Percentiles rank a stretch among this genome's conserved stretches.
Evolutionary conservation across 2,888 invertebrate species (phyloP).

Genomic region (Labia minor): DNA sequence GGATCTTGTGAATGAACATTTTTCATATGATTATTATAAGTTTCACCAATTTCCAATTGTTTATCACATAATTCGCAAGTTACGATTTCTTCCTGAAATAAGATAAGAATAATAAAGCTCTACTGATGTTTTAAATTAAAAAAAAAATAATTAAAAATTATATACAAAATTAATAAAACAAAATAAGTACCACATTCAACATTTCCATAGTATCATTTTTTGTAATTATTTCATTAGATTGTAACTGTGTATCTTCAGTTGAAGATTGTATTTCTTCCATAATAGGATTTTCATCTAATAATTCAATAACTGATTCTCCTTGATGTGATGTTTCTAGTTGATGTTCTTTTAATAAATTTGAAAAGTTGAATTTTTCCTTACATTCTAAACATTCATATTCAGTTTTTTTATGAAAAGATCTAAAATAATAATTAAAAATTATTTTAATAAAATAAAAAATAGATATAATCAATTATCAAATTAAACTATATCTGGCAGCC

Average conservation of each 20-base stretch:
- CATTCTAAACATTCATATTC: conserved; percentile 49
- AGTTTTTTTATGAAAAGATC: conserved; percentile 47
- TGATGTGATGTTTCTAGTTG: conserved; percentile 44
- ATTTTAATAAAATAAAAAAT: not conserved
- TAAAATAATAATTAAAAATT: conserved; percentile 24
- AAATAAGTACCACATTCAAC: not conserved
- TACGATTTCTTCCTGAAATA: too few relatives aligned
- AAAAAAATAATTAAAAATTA: too few relatives aligned
- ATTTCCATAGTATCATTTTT: not conserved
- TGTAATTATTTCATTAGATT: too few relatives aligned
- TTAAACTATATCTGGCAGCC: too few relatives aligned
- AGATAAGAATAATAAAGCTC: too few relatives aligned
- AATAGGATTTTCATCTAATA: not conserved
- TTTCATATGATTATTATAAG: conserved; percentile 31
- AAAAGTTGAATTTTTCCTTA: conserved; percentile 39
- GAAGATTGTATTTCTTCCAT: conserved; percentile 17
- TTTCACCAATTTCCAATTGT: not conserved
- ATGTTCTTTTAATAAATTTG: conserved; percentile 45
- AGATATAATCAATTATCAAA: conserved; percentile 15
- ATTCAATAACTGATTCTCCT: conserved; percentile 36
- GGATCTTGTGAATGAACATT: conserved; percentile 47
- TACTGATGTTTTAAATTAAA: too few relatives aligned
- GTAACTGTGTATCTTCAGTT: too few relatives aligned
- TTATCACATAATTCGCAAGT: not conserved
- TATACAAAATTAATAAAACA: too few relatives aligned